Base-by-base conservation (phyloP, 1,140 invertebrate genomes). In the Acyrthosiphon pisum region DNA sequence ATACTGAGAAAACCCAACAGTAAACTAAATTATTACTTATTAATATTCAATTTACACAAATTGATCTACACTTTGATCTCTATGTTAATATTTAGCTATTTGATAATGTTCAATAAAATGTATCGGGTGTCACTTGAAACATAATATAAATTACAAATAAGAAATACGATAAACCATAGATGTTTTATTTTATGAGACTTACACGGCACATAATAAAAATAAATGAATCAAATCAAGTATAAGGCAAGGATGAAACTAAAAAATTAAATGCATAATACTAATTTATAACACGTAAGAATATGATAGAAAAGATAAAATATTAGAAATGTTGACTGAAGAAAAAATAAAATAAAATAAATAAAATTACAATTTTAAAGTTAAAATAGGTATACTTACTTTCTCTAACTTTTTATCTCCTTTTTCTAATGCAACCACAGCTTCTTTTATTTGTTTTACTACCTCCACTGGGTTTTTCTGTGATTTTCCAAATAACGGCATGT, bases 401-500 rank as follows among this genome's bases (percentile, higher is more conserved):
- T 99, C 99, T 88, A 97, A 97, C 95, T 99, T 99, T 95, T 99
- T 99, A 95, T 99, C 99, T 93, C 97, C 97, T 94, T 98, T 97
- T 95, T 99, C 99, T 94, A 99, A 96, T 90, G 98, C 97, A 95
- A 97, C 97, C 35, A 99, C 97, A 93, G 98, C 99, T 96, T 99
- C 99, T 96, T 99, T 99, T 76, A 99, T 96, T 94, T 99, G 98
- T 95, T 98, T 98, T 60, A 99, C 98, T 95, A 99, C 97, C 96
- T 99, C 98, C 94, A 97, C 97, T 94, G 98, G 98, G 95, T 98
- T 98, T 96, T 99, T 99, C 95, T 98, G 98, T 94, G 98, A 99
- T 96, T 99, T 99, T 95, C 98, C 98, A 97, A 99, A 99, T 95
- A 99, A 97, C 96, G 98, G 98, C 98, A 99, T 99, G 95, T 93